Evolutionary conservation across 2,113 vertebrate genomes (phyloP), one percentile per base, ranked within the genome.

Genomic region (Daubentonia madagascariensis): DNA sequence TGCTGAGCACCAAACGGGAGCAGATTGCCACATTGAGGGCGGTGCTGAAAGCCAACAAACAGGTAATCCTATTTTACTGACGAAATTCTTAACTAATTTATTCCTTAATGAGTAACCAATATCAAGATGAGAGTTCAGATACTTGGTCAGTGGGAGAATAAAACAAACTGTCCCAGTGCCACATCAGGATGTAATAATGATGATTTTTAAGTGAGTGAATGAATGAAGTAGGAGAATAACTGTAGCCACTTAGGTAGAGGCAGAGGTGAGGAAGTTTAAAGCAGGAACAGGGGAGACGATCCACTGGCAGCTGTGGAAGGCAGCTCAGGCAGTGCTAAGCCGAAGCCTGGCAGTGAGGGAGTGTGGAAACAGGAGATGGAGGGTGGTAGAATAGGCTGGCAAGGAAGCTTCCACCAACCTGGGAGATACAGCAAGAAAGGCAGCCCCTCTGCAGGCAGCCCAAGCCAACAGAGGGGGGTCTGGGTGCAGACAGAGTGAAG

Each of bases 1-100:
- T 99, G 96, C 99, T 99, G 96, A 99, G 99, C 94, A 99, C 99
- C 10, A 99, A 99, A 98, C 98, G 99, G 95, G 99, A 99, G 98
- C 99, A 99, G 99, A 99, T 99, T 0, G 99, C 99, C 28, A 99
- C 99, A 0, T 98, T 99, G 83, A 98, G 99, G 93, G 99, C 99
- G 0, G 99, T 99, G 97, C 98, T 99, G 98, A 99, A 99, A 97
- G 99, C 99, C 97, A 99, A 99, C 97, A 99, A 99, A 96, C 99
- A 99, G 99, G 99, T 99, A 97, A 98, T 84, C 85, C 83, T n/a
- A 35, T 67, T 67, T 73, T 83, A 14, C 30, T 9, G 52, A 65
- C 32, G 32, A 4, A 72, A 50, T 96, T 35, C 50, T 45, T 25
- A 8, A 57, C 63, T 75, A 25, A 0, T 80, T 95, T 85, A 68